Evolutionary conservation across 1,140 invertebrate genomes (phyloP).

Genomic region (Nasonia vitripennis): DNA sequence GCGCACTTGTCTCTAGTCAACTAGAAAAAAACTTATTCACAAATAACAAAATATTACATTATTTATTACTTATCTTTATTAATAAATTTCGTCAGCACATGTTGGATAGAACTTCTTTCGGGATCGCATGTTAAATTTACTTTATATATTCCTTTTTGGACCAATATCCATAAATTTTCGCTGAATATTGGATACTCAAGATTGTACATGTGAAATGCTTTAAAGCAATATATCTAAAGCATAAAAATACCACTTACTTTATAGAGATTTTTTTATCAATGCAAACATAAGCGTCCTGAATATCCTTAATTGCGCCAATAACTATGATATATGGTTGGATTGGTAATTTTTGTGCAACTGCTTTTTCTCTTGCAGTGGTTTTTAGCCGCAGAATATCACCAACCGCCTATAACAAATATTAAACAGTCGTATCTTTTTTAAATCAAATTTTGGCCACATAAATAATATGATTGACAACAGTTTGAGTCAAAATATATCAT

Average conservation of each 20-base stretch:
- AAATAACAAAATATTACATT: too few species aligned
- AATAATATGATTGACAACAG: too few species aligned
- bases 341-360: not conserved
- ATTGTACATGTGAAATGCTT: constrained; percentile 54
- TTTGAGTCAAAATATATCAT: too few species aligned
- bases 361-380: not conserved
- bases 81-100: not conserved
- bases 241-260: constrained; percentile 46
- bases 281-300: constrained; percentile 41
- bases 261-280: constrained; percentile 48
- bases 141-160: constrained; percentile 52
- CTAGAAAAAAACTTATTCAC: too few species aligned
- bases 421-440: not conserved
- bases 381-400: not conserved
- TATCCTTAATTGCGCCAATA: constrained; percentile 34
- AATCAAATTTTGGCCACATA: too few species aligned
- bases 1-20: too few species aligned
- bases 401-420: not conserved
- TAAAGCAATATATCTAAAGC: constrained; percentile 50
- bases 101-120: not conserved
- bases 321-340: constrained; percentile 54
- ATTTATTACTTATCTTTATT: too few species aligned
- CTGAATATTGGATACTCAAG: constrained; percentile 54
- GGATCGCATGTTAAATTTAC: not conserved
- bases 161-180: constrained; percentile 54